phyloP scores from a whole-genome alignment of 2,888 invertebrate species.

The Cyaniris semiargus region DNA sequence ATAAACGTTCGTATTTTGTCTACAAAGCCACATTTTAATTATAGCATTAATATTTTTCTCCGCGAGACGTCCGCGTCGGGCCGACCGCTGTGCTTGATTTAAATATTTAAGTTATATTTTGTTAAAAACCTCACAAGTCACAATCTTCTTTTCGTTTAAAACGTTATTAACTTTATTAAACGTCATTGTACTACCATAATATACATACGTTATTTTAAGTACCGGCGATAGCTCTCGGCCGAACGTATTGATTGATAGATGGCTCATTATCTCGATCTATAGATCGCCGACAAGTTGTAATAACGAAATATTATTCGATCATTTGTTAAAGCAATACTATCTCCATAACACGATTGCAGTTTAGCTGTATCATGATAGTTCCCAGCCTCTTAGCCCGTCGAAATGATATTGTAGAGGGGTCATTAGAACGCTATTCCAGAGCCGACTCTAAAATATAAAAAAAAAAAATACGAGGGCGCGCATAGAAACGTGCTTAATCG shows the following conservation, averaged over 20 bases:
- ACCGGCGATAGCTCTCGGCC: not conserved
- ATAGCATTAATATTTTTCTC: slow-evolving; percentile 18
- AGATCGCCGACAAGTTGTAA: slow-evolving; percentile 31
- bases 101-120: slow-evolving; percentile 23
- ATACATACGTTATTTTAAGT: slow-evolving; percentile 24
- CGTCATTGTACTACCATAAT: slow-evolving; percentile 8
- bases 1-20: slow-evolving; percentile 3
- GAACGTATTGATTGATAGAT: slow-evolving; percentile 40
- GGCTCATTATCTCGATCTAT: slow-evolving; percentile 44
- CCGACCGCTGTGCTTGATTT: slow-evolving; percentile 29
- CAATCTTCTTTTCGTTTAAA: not conserved
- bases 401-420: slow-evolving; percentile 57
- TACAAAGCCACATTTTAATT: slow-evolving; percentile 22
- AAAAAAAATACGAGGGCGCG: slow-evolving; percentile 72
- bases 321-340: slow-evolving; percentile 44
- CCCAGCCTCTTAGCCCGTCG: slow-evolving; percentile 53
- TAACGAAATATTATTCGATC: slow-evolving; percentile 32
- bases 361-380: slow-evolving; percentile 62
- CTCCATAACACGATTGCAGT: slow-evolving; percentile 52
- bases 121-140: slow-evolving; percentile 8
- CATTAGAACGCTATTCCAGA: slow-evolving; percentile 52
- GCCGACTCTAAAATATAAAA: slow-evolving; percentile 50
- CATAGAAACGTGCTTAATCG: slow-evolving; percentile 80
- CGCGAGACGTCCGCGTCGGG: slow-evolving; percentile 4
- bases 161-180: not conserved